phyloP scores from a whole-genome alignment of 1,140 invertebrate species.

The Pararge aegeria region DNA sequence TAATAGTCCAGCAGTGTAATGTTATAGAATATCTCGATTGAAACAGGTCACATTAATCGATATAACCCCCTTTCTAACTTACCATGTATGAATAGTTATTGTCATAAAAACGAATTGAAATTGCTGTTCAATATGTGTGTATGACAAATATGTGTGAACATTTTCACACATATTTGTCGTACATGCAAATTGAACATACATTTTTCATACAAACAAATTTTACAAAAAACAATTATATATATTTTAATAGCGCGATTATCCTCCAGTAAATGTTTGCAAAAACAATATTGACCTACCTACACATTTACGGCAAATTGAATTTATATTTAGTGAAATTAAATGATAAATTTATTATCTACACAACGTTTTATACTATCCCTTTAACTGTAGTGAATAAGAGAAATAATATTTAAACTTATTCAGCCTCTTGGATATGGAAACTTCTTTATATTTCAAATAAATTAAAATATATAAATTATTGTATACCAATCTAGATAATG shows the following conservation, averaged over 20 bases:
- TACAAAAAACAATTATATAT: too few relatives aligned
- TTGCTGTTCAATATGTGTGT: too few relatives aligned
- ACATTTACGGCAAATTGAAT: conserved; percentile 50
- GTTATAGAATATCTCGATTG: too few relatives aligned
- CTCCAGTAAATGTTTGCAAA: background rate
- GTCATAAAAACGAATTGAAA: too few relatives aligned
- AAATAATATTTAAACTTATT: background rate
- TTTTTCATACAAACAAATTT: too few relatives aligned
- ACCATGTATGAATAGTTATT: too few relatives aligned
- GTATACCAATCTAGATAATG: background rate
- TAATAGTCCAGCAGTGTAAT: too few relatives aligned
- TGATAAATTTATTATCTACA: conserved; percentile 19
- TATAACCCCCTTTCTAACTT: too few relatives aligned
- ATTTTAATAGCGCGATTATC: background rate
- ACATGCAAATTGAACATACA: too few relatives aligned
- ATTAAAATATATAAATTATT: background rate
- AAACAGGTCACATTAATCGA: too few relatives aligned
- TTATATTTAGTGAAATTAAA: conserved; percentile 36
- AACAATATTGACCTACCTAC: background rate
- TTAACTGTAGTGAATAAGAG: conserved; percentile 2
- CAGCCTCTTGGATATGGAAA: background rate
- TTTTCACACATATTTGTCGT: too few relatives aligned
- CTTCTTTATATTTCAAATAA: conserved; percentile 4
- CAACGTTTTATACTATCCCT: conserved; percentile 28
- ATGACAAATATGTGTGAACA: too few relatives aligned